A percentile compares a stretch with the other conserved stretches of the same genome.
Evolutionary conservation across 2,113 vertebrate genomes (phyloP).

Genomic region (Datnioides undecimradiatus): DNA sequence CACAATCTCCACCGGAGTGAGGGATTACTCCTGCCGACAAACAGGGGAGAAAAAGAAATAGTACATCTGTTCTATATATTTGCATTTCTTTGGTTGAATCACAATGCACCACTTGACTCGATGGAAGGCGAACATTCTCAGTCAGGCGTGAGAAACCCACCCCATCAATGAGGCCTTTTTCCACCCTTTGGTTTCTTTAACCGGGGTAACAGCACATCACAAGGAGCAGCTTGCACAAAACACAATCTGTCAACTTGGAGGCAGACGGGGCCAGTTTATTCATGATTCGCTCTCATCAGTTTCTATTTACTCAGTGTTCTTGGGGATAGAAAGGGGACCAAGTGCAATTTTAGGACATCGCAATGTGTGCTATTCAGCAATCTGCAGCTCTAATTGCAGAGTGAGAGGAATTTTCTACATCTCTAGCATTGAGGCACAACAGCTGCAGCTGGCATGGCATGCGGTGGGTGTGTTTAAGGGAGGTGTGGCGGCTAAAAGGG

Average conservation of each 20-base stretch:
- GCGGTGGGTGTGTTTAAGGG: slow-evolving; percentile 68
- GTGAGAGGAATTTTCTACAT: slow-evolving; percentile 72
- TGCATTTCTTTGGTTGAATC: slow-evolving; percentile 82
- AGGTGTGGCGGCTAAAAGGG: slow-evolving; percentile 70
- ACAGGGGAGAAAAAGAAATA: slow-evolving; percentile 59
- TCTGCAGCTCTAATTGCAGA: slow-evolving; percentile 82
- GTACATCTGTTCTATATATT: slow-evolving; percentile 83
- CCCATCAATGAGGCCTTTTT: slow-evolving; percentile 78
- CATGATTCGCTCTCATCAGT: slow-evolving; percentile 62
- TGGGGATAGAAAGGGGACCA: slow-evolving; percentile 58
- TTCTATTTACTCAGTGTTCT: slow-evolving; percentile 74
- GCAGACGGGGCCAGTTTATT: slow-evolving; percentile 62
- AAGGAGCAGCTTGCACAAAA: slow-evolving; percentile 71
- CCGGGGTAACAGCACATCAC: slow-evolving; percentile 70
- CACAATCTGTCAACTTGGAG: slow-evolving; percentile 71
- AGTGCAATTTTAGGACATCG: slow-evolving; percentile 77
- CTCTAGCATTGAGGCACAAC: slow-evolving; percentile 74
- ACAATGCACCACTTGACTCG: slow-evolving; percentile 83
- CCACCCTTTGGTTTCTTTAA: slow-evolving; percentile 65
- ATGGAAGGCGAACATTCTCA: slow-evolving; percentile 79
- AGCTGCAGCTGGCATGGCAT: slow-evolving; percentile 83
- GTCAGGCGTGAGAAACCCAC: slow-evolving; percentile 81
- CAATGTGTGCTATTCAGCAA: slow-evolving; percentile 80
- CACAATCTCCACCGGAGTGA: slow-evolving; percentile 61
- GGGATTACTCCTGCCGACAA: slow-evolving; percentile 74